Evolutionary conservation across 2,888 invertebrate genomes (phyloP), one percentile per base, ranked within the genome.

Genomic region (Pachliopta kotzebuea): DNA sequence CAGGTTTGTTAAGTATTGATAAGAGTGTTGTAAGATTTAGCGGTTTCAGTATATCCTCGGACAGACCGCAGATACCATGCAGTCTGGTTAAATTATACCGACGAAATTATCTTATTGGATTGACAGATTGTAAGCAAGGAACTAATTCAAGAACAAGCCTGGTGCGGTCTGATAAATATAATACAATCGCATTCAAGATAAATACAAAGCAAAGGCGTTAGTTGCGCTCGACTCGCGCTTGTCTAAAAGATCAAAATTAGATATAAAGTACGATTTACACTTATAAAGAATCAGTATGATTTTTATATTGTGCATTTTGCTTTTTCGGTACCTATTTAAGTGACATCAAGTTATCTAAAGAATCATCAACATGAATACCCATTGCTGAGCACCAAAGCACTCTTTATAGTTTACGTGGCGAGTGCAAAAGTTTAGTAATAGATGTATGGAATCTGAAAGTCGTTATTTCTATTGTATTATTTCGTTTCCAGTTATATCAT

Each of bases 81-180:
- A 31, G 42, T 54, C 29, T 17, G 29, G 57, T 57, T 65, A 61
- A 65, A 60, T 65, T 57, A 65, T 65, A 61, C 37, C 61, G 53
- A 61, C 31, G 17, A 49, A 65, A 54, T 63, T 65, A 65, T 65
- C 65, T 65, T 42, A 61, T 49, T 54, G 45, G 57, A 61, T 58
- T 61, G 65, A 65, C 65, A 65, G 61, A 65, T 61, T 61, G 65
- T 58, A 42, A 65, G 60, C 53, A 60, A 53, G 52, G 45, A 45
- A 52, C 45, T 45, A 65, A 65, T 61, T 61, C 21, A 56, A 56
- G 56, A 42, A 58, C 65, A 58, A 53, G 57, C 8, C 49, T 24
- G 49, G 57, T 56, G 42, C 56, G 60, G n/a, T 26, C 9, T 26
- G 58, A 58, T 58, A 58, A 45, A n/a, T 58, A 58, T 26, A 58